Conservation (phyloP, 2,797 vertebrate species). For the Cyclopterus lumpus region DNA sequence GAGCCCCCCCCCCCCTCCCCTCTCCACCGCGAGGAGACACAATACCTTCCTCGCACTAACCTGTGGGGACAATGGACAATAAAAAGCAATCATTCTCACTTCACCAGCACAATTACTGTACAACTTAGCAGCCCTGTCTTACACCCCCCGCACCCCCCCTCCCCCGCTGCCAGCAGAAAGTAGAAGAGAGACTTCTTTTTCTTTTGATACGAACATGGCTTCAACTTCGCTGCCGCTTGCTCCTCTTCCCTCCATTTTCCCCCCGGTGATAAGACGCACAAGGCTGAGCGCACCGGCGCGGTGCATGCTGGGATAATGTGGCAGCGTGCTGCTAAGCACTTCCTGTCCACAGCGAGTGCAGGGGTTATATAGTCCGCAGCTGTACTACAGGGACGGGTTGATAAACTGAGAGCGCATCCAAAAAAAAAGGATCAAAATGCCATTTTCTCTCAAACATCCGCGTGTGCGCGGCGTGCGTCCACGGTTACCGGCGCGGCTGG, state of each 20-base stretch:
- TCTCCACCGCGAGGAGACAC: constrained; percentile 75
- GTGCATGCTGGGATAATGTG: constrained; percentile 75
- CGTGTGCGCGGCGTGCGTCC: constrained; percentile 3
- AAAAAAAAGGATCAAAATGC: background rate
- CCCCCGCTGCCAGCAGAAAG: constrained; percentile 9
- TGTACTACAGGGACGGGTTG: no score
- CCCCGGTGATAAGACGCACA: constrained; percentile 62
- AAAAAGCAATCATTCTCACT: constrained; percentile 76
- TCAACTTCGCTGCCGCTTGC: constrained; percentile 38
- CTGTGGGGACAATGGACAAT: constrained; percentile 85
- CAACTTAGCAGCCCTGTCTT: constrained; percentile 42
- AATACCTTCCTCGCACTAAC: constrained; percentile 84
- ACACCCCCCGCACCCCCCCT: no score
- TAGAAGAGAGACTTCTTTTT: constrained; percentile 35
- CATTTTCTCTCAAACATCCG: constrained; percentile 3
- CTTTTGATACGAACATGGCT: constrained; percentile 33
- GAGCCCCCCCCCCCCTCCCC: constrained; percentile 70
- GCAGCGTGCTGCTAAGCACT: constrained; percentile 65
- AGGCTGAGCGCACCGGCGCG: constrained; percentile 54
- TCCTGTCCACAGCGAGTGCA: constrained; percentile 56
- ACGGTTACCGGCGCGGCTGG: constrained; percentile 63
- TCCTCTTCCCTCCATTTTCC: constrained; percentile 68
- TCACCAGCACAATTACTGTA: constrained; percentile 69
- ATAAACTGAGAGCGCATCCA: constrained; percentile 2
- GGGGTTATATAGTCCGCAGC: constrained; percentile 7